phyloP scores from a whole-genome alignment of 2,113 vertebrate genomes.

The Dasyprocta punctata region DNA sequence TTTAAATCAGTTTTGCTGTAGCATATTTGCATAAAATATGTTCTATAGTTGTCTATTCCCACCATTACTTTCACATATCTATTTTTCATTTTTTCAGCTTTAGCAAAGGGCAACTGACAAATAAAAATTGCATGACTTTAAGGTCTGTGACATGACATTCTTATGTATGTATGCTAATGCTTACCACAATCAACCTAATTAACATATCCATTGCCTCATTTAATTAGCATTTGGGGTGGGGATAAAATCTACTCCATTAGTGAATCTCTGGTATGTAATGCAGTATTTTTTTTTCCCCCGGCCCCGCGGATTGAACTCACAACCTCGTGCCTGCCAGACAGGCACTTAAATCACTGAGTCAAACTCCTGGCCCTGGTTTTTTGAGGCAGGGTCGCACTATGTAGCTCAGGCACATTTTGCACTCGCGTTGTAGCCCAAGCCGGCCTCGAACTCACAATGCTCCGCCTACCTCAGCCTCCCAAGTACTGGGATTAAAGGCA shows the following conservation, averaged over 20 bases:
- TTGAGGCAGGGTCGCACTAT: too few species aligned
- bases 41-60: constrained; percentile 44
- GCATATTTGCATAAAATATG: constrained; percentile 74
- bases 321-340: too few species aligned
- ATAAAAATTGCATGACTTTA: neutral
- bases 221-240: neutral
- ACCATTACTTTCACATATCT: neutral
- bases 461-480: too few species aligned
- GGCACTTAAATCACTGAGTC: too few species aligned
- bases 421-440: too few species aligned
- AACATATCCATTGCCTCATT: neutral
- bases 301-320: too few species aligned
- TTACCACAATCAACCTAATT: neutral
- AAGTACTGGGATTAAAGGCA: too few species aligned
- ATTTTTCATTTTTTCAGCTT: neutral
- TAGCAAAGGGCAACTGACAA: neutral
- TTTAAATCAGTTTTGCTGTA: constrained; percentile 52
- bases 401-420: too few species aligned
- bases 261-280: neutral
- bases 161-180: neutral
- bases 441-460: too few species aligned
- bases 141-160: neutral
- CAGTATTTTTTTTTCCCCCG: too few species aligned
- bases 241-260: neutral
- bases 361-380: too few species aligned